phyloP scores from a whole-genome alignment of 2,113 vertebrate genomes.

The Lepidothrix coronata region DNA sequence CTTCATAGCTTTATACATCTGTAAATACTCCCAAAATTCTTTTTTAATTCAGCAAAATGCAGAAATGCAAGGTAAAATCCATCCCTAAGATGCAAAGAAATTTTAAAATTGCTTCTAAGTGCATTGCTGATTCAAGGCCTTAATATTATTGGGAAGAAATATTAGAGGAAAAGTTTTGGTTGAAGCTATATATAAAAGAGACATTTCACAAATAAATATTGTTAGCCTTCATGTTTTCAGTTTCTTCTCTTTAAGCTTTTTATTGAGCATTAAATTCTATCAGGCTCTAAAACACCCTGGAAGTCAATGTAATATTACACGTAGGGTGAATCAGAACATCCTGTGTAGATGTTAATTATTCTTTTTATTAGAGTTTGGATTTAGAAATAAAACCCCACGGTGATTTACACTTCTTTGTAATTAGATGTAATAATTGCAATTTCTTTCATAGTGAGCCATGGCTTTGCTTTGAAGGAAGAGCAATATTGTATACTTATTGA shows the following conservation, averaged over 20 bases:
- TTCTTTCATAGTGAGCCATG: neutral
- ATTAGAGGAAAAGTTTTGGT: neutral
- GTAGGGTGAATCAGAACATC: neutral
- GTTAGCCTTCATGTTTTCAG: neutral
- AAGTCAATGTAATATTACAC: slow-evolving; percentile 2
- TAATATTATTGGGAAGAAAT: neutral
- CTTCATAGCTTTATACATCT: neutral
- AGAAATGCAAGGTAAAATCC: neutral
- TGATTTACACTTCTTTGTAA: neutral
- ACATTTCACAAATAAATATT: neutral
- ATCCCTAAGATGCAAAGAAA: neutral
- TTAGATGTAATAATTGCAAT: neutral
- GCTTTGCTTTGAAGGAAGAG: neutral
- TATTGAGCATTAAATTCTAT: neutral
- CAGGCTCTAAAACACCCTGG: neutral
- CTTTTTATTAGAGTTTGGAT: neutral
- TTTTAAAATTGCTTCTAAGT: neutral
- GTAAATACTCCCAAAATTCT: neutral
- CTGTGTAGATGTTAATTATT: slow-evolving; percentile 10
- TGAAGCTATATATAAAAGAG: neutral
- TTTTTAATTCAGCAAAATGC: neutral
- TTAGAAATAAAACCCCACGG: neutral
- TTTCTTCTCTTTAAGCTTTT: neutral
- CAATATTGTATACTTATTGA: neutral
- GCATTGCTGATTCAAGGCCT: neutral